Conservation (phyloP, 1,140 invertebrate genomes). For the Drosophila pallidifrons region DNA sequence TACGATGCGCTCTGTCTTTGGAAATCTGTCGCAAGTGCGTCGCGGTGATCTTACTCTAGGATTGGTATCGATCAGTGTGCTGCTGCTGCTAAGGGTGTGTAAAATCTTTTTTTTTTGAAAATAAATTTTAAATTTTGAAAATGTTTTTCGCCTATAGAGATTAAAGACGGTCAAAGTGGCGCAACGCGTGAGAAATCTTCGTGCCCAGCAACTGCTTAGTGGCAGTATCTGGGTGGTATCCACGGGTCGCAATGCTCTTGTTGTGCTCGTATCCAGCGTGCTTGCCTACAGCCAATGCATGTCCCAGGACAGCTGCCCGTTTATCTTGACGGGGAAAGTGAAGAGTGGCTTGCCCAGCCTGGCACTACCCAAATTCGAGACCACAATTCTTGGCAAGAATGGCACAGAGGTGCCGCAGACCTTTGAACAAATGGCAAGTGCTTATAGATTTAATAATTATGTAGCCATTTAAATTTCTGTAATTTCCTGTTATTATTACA, state of each 20-base stretch:
- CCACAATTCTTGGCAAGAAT: conserved; percentile 86
- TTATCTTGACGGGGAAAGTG: conserved; percentile 89
- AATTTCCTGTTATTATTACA: neutral
- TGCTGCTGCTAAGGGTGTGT: conserved; percentile 89
- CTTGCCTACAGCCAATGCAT: conserved; percentile 87
- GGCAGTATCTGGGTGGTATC: conserved; percentile 90
- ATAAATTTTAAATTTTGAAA: neutral
- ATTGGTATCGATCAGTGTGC: conserved; percentile 87
- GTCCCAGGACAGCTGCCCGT: conserved; percentile 85
- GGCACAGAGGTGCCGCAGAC: conserved; percentile 76
- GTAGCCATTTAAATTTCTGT: neutral
- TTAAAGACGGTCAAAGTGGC: conserved; percentile 87
- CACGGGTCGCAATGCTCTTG: conserved; percentile 91
- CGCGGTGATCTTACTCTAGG: conserved; percentile 88
- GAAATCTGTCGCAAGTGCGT: conserved; percentile 86
- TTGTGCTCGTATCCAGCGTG: conserved; percentile 88
- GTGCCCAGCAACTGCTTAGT: conserved; percentile 82
- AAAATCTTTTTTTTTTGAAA: neutral
- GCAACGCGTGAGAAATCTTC: conserved; percentile 39
- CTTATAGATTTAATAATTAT: neutral
- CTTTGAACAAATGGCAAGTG: conserved; percentile 86
- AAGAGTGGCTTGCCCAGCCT: conserved; percentile 88
- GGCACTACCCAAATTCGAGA: conserved; percentile 87
- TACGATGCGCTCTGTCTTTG: conserved; percentile 88
- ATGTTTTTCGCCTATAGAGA: conserved; percentile 86